These are phyloP conservation scores for Apostichopus japonicus DNA, from an alignment of 35 echinoderm and acorn worm species.

Conservation along the genomic window DNA sequence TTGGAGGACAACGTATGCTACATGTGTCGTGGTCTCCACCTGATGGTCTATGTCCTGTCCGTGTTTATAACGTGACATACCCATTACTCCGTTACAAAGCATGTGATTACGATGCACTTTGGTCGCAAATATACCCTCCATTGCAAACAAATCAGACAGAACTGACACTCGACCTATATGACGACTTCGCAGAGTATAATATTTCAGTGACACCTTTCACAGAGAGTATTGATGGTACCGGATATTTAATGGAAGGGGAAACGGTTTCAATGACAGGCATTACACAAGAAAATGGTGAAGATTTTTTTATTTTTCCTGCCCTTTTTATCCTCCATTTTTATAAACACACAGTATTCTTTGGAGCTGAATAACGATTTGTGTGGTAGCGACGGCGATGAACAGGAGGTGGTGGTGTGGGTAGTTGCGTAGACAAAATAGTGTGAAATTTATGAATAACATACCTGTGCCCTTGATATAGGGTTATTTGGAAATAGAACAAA, in stretches of 20 bases:
- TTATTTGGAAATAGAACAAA: too few species aligned
- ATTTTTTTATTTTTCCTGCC: too few species aligned
- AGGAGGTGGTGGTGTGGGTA: too few species aligned
- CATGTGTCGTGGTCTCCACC: background rate
- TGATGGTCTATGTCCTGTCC: background rate
- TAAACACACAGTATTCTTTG: too few species aligned
- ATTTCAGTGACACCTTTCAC: slow-evolving; percentile 17
- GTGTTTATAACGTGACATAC: background rate
- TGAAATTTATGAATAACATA: too few species aligned
- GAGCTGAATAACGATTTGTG: too few species aligned
- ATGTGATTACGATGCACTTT: background rate
- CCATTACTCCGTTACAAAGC: background rate
- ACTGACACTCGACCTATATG: background rate
- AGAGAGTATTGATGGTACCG: background rate
- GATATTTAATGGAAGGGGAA: background rate
- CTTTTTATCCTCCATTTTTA: too few species aligned
- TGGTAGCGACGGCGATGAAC: too few species aligned
- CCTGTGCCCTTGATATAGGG: too few species aligned
- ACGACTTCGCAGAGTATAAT: slow-evolving; percentile 18
- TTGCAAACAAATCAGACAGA: background rate
- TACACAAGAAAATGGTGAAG: background rate
- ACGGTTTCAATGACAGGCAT: background rate
- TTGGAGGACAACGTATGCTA: background rate
- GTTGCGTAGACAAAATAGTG: too few species aligned
- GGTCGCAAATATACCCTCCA: background rate